A percentile compares a stretch with the other conserved stretches of the same genome.
These are phyloP conservation scores for Protonibea diacanthus DNA, from an alignment of 2,797 vertebrate species.

Conservation along the genomic window DNA sequence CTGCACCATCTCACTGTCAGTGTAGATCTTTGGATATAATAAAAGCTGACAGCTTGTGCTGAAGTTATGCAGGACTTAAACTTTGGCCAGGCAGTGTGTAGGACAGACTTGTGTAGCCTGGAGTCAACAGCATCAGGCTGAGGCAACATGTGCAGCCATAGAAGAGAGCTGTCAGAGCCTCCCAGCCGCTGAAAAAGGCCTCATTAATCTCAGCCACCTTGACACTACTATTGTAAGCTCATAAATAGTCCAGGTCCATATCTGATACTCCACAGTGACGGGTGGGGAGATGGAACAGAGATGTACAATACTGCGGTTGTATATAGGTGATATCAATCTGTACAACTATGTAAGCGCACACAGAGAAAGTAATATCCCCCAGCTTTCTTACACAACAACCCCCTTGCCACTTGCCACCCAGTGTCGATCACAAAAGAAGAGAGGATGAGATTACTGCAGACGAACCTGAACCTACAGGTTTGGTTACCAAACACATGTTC, in stretches of 20 bases:
- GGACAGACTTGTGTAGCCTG: slow-evolving; percentile 36
- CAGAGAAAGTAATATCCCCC: slow-evolving; percentile 55
- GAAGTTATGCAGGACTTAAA: background rate
- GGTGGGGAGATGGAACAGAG: slow-evolving; percentile 65
- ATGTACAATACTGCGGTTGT: slow-evolving; percentile 59
- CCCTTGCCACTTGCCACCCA: slow-evolving; percentile 51
- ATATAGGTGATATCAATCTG: slow-evolving; percentile 65
- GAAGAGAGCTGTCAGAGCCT: slow-evolving; percentile 48
- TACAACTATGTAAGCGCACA: slow-evolving; percentile 47
- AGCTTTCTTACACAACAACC: slow-evolving; percentile 46
- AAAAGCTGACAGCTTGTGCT: background rate
- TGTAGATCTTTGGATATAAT: too few relatives aligned
- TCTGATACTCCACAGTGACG: slow-evolving; percentile 76
- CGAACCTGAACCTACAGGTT: slow-evolving; percentile 64
- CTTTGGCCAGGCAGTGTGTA: slow-evolving; percentile 9
- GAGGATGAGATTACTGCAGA: slow-evolving; percentile 60
- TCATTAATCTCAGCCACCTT: slow-evolving; percentile 77
- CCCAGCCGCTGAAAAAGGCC: slow-evolving; percentile 56
- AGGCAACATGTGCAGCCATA: slow-evolving; percentile 57
- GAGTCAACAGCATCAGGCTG: slow-evolving; percentile 46
- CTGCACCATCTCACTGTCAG: too few relatives aligned
- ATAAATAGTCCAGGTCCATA: slow-evolving; percentile 77
- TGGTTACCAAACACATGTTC: slow-evolving; percentile 72
- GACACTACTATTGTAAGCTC: slow-evolving; percentile 82
- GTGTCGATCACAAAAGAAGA: slow-evolving; percentile 60